Evolutionary conservation across 1,140 invertebrate genomes (phyloP), one percentile per base, ranked within the genome.

Genomic region (Samia ricini): DNA sequence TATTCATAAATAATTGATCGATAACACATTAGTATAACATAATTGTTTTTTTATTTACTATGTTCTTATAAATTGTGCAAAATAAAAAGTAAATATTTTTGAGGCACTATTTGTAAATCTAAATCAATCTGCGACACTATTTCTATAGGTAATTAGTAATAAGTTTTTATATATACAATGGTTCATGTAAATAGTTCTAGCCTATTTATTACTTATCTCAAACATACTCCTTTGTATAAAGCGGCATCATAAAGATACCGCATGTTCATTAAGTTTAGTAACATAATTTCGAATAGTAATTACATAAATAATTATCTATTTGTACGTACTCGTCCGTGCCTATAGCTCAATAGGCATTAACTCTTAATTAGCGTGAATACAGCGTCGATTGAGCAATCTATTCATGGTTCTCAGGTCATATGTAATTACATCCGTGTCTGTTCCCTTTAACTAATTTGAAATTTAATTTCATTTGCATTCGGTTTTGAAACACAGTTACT

Each of bases 261-360:
- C 52, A 24, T 22, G 50, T 64, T 74, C 66, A 71, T 69, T 71
- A 74, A 56, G 50, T 56, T 67, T 74, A 66, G 71, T 71, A 68
- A 69, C 66, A 64, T 68, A 69, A 66, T 71, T 69, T 66, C 61
- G n/a, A 65, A 63, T 60, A 60, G 66, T 71, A 74, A 74, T 74
- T 74, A 74, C 64, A 29, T 15, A 24, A 22, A 61, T 71, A 74
- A 74, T 71, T 68, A 73, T 62, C 51, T 20, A 52, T 61, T 55
- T 58, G 36, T 36, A 49, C 60, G 55, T 61, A 49, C 33, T 42
- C 8, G 33, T 42, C 12, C 1, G 12, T 42, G 15, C 33, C n/a
- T 52, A 61, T 50, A 55, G 21, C 49, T 57, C 61, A 70, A 68
- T 66, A 60, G 64, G 56, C 56, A 63, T 52, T 66, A 65, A 54